phyloP scores from a whole-genome alignment of 2,888 invertebrate genomes.

The Drosophila quinaria region DNA sequence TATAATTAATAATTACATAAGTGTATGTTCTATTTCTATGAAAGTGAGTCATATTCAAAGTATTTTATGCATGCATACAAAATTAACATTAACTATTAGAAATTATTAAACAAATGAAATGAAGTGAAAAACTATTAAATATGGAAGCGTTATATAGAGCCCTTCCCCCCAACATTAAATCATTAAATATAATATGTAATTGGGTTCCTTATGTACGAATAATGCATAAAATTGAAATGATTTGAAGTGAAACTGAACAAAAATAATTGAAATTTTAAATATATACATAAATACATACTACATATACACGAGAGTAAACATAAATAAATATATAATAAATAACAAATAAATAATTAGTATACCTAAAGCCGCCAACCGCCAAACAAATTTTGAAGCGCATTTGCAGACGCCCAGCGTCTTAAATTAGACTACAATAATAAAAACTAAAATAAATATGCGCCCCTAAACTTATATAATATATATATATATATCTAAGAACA shows the following conservation, averaged over 20 bases:
- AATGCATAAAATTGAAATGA: conserved; percentile 51
- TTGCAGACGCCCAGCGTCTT: conserved; percentile 76
- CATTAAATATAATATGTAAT: conserved; percentile 49
- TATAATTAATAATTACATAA: conserved; percentile 36
- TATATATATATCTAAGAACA: conserved; percentile 47
- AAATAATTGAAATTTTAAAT: conserved; percentile 60
- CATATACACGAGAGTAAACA: conserved; percentile 41
- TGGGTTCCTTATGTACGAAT: conserved; percentile 75
- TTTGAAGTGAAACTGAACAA: conserved; percentile 52
- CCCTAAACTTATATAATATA: conserved; percentile 36
- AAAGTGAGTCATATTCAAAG: conserved; percentile 65
- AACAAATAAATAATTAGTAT: conserved; percentile 37
- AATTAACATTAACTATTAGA: conserved; percentile 55
- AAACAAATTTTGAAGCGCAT: conserved; percentile 78
- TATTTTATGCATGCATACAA: conserved; percentile 66
- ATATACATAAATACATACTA: conserved; percentile 45
- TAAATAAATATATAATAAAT: conserved; percentile 38
- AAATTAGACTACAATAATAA: conserved; percentile 61
- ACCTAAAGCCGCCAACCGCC: conserved; percentile 71
- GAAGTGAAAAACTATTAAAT: conserved; percentile 24
- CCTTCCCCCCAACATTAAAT: conserved; percentile 2
- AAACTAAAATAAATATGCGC: conserved; percentile 43
- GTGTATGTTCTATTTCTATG: conserved; percentile 61
- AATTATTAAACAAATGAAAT: conserved; percentile 45
- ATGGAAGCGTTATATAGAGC: conserved; percentile 19